Evolutionary conservation across 2,113 vertebrate genomes (phyloP).

Genomic region (Platichthys flesus): DNA sequence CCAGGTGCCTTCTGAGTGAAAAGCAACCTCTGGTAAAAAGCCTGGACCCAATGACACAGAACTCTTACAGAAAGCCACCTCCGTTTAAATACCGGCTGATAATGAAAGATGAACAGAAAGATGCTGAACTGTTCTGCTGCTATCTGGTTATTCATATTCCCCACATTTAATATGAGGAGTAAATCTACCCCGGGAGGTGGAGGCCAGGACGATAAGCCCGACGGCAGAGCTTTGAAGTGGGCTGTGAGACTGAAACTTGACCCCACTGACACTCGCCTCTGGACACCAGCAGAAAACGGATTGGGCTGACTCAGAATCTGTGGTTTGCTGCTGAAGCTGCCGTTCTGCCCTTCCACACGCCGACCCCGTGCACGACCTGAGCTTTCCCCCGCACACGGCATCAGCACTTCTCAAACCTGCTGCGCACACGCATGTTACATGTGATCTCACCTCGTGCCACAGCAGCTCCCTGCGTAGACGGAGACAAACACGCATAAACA

Average conservation of each 20-base stretch:
- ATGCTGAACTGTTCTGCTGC: constrained; percentile 15
- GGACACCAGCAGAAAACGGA: constrained; percentile 36
- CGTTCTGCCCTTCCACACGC: constrained; percentile 38
- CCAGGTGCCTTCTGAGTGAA: no score
- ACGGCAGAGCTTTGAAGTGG: constrained; percentile 2
- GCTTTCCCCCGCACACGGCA: constrained; percentile 35
- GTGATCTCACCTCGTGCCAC: neutral
- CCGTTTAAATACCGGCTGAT: neutral
- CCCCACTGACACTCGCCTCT: constrained; percentile 54
- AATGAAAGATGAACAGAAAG: constrained; percentile 10
- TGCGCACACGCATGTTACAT: neutral
- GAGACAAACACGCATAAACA: constrained; percentile 3
- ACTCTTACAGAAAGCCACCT: no score
- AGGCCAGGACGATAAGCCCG: constrained; percentile 10
- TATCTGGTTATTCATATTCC: constrained; percentile 16
- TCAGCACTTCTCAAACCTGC: constrained; percentile 40
- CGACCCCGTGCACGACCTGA: constrained; percentile 31
- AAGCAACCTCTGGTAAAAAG: no score
- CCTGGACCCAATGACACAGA: no score
- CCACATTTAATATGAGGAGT: constrained; percentile 1
- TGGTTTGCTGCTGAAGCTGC: constrained; percentile 59
- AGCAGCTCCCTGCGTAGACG: neutral
- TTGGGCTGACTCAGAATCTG: constrained; percentile 57
- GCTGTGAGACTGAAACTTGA: constrained; percentile 57
- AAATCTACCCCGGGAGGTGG: neutral